Conservation (phyloP, 2,888 invertebrate species). For the Trilocha varians region DNA sequence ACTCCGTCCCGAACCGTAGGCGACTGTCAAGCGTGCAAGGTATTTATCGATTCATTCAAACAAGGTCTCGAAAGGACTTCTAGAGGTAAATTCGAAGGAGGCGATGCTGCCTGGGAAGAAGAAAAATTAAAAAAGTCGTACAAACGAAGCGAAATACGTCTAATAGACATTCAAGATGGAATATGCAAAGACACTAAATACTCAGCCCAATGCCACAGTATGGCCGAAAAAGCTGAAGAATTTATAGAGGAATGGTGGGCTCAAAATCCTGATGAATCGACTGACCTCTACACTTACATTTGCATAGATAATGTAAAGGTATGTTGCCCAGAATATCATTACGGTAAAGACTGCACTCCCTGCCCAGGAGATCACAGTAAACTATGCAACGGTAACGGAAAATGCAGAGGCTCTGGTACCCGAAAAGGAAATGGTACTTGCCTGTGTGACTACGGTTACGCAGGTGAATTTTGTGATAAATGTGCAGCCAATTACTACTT, state of each 20-base stretch:
- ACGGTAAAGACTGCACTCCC: constrained; percentile 84
- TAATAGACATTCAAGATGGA: constrained; percentile 92
- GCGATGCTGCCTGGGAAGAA: constrained; percentile 95
- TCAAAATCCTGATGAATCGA: constrained; percentile 54
- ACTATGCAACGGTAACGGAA: constrained; percentile 88
- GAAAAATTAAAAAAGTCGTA: constrained; percentile 87
- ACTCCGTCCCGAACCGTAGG: constrained; percentile 71
- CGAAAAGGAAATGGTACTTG: constrained; percentile 95
- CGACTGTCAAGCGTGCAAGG: constrained; percentile 85
- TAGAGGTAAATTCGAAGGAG: constrained; percentile 93
- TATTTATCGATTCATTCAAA: constrained; percentile 83
- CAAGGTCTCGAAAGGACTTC: constrained; percentile 86
- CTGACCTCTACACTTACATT: constrained; percentile 73
- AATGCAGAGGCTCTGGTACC: constrained; percentile 88
- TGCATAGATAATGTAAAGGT: constrained; percentile 84
- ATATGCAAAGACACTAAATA: constrained; percentile 83
- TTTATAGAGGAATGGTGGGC: constrained; percentile 93
- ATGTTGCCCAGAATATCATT: constrained; percentile 91
- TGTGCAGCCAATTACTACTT: constrained; percentile 84
- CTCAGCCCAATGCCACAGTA: constrained; percentile 85
- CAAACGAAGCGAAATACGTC: constrained; percentile 88
- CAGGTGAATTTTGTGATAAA: constrained; percentile 82
- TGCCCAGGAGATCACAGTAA: constrained; percentile 83
- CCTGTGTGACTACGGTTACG: constrained; percentile 87
- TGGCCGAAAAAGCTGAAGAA: constrained; percentile 88